These are phyloP conservation scores for Geopemphigus sp. DNA, from an alignment of 1,140 invertebrate species.

Conservation along the genomic window DNA sequence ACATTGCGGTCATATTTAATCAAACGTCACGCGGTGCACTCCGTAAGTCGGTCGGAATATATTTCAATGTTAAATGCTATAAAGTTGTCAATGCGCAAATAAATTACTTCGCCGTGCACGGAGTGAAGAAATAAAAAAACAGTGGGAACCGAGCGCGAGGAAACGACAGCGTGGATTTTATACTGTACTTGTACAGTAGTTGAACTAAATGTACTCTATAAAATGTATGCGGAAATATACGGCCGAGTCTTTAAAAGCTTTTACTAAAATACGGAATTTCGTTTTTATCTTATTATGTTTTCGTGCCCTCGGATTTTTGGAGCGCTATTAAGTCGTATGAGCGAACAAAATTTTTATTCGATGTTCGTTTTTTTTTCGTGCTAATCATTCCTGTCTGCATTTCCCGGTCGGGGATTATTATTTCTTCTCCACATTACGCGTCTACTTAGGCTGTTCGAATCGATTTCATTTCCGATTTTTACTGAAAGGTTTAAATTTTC, in stretches of 20 bases:
- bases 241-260: slow-evolving; percentile 15
- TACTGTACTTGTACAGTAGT: neutral
- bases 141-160: neutral
- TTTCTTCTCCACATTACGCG: neutral
- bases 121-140: neutral
- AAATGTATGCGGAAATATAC: slow-evolving; percentile 24
- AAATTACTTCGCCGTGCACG: neutral
- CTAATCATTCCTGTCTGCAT: neutral
- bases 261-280: slow-evolving; percentile 15
- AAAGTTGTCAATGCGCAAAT: slow-evolving; percentile 29
- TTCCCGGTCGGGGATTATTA: neutral
- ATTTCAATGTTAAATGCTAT: slow-evolving; percentile 29
- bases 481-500: neutral
- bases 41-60: slow-evolving; percentile 18
- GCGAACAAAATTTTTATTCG: slow-evolving; percentile 3
- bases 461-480: neutral
- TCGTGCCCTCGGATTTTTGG: neutral
- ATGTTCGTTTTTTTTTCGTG: neutral
- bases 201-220: neutral
- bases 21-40: neutral
- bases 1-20: slow-evolving; percentile 15
- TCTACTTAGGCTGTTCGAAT: neutral
- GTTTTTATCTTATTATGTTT: slow-evolving; percentile 22
- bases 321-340: neutral
- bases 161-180: neutral